Conservation (phyloP, 2,888 invertebrate species). For the Oithona nana region DNA sequence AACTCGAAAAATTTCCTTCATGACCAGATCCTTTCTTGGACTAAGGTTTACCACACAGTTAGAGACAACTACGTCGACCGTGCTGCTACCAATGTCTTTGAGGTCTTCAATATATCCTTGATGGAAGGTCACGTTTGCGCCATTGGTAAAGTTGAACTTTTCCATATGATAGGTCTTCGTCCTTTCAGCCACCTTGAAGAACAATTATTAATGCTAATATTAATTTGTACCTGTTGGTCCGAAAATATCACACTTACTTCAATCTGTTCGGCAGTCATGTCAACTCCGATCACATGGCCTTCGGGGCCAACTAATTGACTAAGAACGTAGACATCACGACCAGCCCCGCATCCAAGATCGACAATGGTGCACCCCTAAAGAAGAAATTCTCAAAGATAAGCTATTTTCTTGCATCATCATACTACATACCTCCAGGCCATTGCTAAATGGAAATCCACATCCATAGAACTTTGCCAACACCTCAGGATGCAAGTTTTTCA, state of each 20-base stretch:
- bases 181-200: neutral
- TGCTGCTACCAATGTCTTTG: neutral
- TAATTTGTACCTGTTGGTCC: too few relatives aligned
- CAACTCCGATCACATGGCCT: neutral
- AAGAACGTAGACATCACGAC: neutral
- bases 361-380: neutral
- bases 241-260: too few relatives aligned
- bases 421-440: neutral
- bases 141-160: neutral
- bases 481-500: neutral
- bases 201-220: too few relatives aligned
- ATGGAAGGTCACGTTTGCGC: neutral
- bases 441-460: neutral
- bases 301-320: neutral
- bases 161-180: neutral
- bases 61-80: neutral
- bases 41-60: neutral
- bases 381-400: neutral
- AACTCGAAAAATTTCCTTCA: neutral
- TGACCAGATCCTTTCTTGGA: neutral
- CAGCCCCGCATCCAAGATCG: neutral
- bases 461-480: neutral
- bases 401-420: neutral
- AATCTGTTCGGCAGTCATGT: neutral
- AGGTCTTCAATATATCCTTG: neutral